phyloP scores from a whole-genome alignment of 2,888 invertebrate species.

The Ligdia adustata region DNA sequence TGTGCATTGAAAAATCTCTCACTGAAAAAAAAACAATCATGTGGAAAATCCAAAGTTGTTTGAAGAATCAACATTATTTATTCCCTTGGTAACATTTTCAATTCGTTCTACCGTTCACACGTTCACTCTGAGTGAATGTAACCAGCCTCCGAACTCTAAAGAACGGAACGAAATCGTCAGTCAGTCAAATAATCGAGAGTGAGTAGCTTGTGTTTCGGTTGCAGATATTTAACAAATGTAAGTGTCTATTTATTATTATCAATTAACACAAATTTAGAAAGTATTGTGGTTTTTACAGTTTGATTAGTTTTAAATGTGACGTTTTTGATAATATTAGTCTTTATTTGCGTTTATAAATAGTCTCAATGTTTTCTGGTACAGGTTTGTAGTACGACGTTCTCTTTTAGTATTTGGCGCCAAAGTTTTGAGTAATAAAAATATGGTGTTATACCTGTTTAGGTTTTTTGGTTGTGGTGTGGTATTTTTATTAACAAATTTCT shows the following conservation, averaged over 20 bases:
- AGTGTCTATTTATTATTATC: slow-evolving; percentile 13
- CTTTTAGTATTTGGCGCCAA: slow-evolving; percentile 15
- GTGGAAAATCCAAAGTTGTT: background rate
- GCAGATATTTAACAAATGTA: slow-evolving; percentile 21
- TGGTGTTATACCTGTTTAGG: background rate
- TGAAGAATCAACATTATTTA: too few species aligned
- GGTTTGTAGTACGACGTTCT: slow-evolving; percentile 15
- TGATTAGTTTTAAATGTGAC: too few species aligned
- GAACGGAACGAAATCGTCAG: slow-evolving; percentile 19
- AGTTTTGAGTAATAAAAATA: slow-evolving; percentile 5
- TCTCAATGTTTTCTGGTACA: background rate
- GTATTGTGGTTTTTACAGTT: too few species aligned
- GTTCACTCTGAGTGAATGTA: slow-evolving; percentile 10
- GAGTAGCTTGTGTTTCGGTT: slow-evolving; percentile 14
- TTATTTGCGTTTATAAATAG: too few species aligned
- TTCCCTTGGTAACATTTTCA: too few species aligned
- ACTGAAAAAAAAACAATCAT: too few species aligned
- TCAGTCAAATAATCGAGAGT: slow-evolving; percentile 16
- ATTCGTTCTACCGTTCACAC: slow-evolving; percentile 9
- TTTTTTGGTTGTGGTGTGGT: background rate
- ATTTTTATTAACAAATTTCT: background rate
- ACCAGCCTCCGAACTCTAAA: background rate
- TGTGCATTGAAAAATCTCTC: too few species aligned
- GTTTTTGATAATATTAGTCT: too few species aligned
- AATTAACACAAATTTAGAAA: too few species aligned